These are phyloP conservation scores for Gymnocheta viridis DNA, from an alignment of 2,888 invertebrate species.

Conservation along the genomic window DNA sequence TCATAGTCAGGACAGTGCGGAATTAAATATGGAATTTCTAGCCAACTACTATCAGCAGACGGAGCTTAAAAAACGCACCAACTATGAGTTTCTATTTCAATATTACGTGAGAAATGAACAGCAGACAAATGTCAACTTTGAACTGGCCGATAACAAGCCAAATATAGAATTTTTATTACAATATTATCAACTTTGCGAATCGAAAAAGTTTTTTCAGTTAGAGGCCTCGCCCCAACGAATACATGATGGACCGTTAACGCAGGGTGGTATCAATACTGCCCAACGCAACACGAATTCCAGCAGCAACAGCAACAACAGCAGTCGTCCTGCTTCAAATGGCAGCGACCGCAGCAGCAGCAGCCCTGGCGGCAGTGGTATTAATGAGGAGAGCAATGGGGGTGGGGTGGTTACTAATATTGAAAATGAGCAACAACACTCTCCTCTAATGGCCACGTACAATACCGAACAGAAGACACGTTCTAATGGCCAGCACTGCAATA, in stretches of 20 bases:
- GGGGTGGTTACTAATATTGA: slow-evolving; percentile 55
- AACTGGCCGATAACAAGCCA: slow-evolving; percentile 75
- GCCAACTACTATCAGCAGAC: slow-evolving; percentile 80
- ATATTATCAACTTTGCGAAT: slow-evolving; percentile 82
- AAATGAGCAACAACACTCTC: slow-evolving; percentile 44
- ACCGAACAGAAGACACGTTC: slow-evolving; percentile 15
- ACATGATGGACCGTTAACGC: slow-evolving; percentile 77
- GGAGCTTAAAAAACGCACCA: slow-evolving; percentile 79
- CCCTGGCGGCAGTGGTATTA: slow-evolving; percentile 41
- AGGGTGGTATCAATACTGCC: slow-evolving; percentile 41
- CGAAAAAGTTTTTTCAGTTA: slow-evolving; percentile 82
- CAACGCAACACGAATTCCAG: slow-evolving; percentile 48
- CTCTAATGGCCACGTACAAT: slow-evolving; percentile 11
- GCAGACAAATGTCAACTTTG: slow-evolving; percentile 65
- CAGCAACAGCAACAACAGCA: slow-evolving; percentile 53
- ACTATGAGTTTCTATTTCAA: slow-evolving; percentile 81
- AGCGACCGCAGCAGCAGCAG: slow-evolving; percentile 53
- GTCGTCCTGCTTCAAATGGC: slow-evolving; percentile 53
- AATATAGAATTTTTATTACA: slow-evolving; percentile 80
- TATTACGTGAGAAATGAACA: slow-evolving; percentile 80
- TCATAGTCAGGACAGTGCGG: slow-evolving; percentile 70
- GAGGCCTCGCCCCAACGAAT: slow-evolving; percentile 81
- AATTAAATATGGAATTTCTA: slow-evolving; percentile 79
- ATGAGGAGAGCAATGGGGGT: slow-evolving; percentile 72
- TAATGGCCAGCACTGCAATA: slow-evolving; percentile 47